Evolutionary conservation across 53 echinoderm and acorn worm genomes (phyloP).

Genomic region (Temnopleurus reevesii): DNA sequence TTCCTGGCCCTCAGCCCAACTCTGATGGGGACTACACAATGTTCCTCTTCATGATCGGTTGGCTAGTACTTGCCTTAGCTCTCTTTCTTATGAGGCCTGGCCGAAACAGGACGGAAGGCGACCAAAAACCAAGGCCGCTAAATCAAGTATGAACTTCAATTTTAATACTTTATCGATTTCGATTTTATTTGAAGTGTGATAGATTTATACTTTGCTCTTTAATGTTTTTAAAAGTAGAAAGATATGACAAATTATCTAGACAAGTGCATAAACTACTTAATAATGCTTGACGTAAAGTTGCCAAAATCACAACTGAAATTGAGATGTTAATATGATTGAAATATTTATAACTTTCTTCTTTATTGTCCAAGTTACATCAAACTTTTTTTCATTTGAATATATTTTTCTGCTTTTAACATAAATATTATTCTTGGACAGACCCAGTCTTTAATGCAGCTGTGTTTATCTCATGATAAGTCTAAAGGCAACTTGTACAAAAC

Average conservation of each 20-base stretch:
- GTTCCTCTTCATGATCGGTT: conserved; percentile 91
- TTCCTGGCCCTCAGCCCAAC: conserved; percentile 65
- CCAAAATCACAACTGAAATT: no score
- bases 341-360: not conserved
- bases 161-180: no score
- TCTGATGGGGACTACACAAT: conserved; percentile 74
- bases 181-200: not conserved
- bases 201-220: not conserved
- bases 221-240: no score
- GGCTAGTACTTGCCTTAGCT: conserved; percentile 89
- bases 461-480: no score
- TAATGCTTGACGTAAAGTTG: no score
- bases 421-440: no score
- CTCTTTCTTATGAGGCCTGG: conserved; percentile 84
- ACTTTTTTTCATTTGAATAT: not conserved
- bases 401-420: not conserved
- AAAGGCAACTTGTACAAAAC: no score
- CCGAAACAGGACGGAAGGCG: conserved; percentile 72
- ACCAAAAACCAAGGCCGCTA: conserved; percentile 82
- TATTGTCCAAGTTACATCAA: not conserved
- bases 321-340: not conserved
- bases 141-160: conserved; percentile 68
- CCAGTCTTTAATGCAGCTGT: no score
- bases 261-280: no score
- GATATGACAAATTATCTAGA: no score